Conservation (phyloP, 2,797 vertebrate genomes). For the Gambusia yucatana region DNA sequence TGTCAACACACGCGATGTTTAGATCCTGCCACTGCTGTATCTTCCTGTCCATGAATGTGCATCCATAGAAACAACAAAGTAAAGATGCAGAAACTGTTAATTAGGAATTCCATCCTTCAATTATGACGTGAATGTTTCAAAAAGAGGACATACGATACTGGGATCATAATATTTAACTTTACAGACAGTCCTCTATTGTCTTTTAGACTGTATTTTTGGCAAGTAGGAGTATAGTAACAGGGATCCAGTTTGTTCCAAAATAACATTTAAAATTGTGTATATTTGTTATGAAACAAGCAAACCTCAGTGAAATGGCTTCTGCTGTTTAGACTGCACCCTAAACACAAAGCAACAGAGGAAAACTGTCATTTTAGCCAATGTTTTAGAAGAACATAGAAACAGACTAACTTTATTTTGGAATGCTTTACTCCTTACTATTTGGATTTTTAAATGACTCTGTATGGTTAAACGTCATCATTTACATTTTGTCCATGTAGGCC, state of each 20-base stretch:
- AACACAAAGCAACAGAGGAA: background rate
- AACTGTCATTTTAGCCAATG: background rate
- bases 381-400: background rate
- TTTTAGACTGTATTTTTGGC: conserved; percentile 14
- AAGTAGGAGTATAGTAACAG: background rate
- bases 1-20: conserved; percentile 45
- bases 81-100: conserved; percentile 21
- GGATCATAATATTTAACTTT: conserved; percentile 13
- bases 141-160: conserved; percentile 13
- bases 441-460: background rate
- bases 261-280: background rate
- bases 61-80: conserved; percentile 34
- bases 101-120: conserved; percentile 36
- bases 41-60: conserved; percentile 26
- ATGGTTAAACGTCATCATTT: background rate
- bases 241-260: conserved; percentile 13
- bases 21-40: conserved; percentile 19
- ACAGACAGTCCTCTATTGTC: conserved; percentile 13
- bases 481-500: background rate
- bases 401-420: background rate
- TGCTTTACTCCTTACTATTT: background rate
- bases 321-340: background rate
- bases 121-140: conserved; percentile 24
- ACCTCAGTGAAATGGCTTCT: background rate
- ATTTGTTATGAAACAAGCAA: background rate